Evolutionary conservation across 2,888 invertebrate genomes (phyloP), one percentile per base, ranked within the genome.

Genomic region (Spicauda simplicius): DNA sequence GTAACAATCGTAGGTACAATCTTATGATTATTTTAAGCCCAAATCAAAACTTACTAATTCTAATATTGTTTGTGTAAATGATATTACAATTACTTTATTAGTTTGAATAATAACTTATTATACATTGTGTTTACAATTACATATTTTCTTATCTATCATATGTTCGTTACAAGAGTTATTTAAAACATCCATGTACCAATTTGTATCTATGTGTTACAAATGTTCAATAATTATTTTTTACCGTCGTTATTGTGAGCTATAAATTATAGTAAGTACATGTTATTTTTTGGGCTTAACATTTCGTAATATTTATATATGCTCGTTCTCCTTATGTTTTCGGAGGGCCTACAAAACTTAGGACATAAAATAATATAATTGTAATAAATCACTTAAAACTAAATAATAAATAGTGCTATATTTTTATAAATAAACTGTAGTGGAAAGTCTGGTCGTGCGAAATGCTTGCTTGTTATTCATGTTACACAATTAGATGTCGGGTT

Each of bases 391-490:
- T 63, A 63, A 50, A 57, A 50, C 33, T 64, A 64, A 33, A 50
- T 57, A 57, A 57, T 41, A 33, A 37, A 64, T 58, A 58, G 64
- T 45, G 65, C 65, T 45, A 53, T 19, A 4, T 45, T 59, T 58
- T 45, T 41, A 53, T 58, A 52, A 37, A 64, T 33, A 53, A 53
- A 53, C 25, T 52, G 58, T 59, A 65, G 54, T 65, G 65, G 59
- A 65, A 65, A 65, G 58, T 65, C 53, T 59, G 54, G 45, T 65
- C 41, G 53, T 25, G 2, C 57, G 53, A 65, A 65, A 65, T 65
- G 65, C 64, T 64, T n/a, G 20, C 41, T 18, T 61, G 20, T 16
- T 33, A 52, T 41, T 61, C 7, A 54, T 41, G 53, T 30, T 20
- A 30, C n/a, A 18, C 50, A 56, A 45, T 48, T 18, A 37, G 56